Conservation (phyloP, 2,113 vertebrate species). For the Oenanthe oenanthe region DNA sequence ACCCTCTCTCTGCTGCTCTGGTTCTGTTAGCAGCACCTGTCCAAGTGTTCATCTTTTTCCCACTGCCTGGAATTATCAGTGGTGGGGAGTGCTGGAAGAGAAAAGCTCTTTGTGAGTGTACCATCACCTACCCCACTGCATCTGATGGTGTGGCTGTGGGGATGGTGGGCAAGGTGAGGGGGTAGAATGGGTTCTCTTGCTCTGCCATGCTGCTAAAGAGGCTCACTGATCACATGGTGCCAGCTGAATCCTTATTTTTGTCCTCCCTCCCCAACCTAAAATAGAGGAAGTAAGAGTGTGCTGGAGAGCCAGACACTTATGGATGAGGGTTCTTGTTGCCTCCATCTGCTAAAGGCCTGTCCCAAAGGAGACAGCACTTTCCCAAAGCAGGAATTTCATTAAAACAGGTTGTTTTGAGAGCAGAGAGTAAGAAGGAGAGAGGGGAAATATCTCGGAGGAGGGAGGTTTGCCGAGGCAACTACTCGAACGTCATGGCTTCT, state of each 20-base stretch:
- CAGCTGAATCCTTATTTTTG: not conserved
- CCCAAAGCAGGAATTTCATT: not conserved
- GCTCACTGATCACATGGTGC: not conserved
- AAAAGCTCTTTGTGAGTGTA: not conserved
- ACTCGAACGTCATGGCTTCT: not conserved
- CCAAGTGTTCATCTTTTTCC: not conserved
- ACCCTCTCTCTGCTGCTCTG: not conserved
- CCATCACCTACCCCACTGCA: not conserved
- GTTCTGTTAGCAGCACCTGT: fast-evolving
- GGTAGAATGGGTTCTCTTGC: not conserved
- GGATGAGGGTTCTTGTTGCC: not conserved
- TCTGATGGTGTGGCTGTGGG: not conserved
- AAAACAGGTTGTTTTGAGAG: not conserved
- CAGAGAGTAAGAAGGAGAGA: not conserved
- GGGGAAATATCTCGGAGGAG: not conserved
- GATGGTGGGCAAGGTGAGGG: not conserved
- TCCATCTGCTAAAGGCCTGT: not conserved
- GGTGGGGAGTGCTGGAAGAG: not conserved
- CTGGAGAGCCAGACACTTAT: not conserved
- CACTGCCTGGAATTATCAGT: not conserved
- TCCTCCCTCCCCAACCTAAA: not conserved
- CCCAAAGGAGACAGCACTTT: not conserved
- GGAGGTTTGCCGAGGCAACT: not conserved
- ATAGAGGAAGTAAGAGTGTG: not conserved
- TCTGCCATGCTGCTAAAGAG: fast-evolving